Evolutionary conservation across 2,113 vertebrate species (phyloP).

Genomic region (Centrocercus urophasianus): DNA sequence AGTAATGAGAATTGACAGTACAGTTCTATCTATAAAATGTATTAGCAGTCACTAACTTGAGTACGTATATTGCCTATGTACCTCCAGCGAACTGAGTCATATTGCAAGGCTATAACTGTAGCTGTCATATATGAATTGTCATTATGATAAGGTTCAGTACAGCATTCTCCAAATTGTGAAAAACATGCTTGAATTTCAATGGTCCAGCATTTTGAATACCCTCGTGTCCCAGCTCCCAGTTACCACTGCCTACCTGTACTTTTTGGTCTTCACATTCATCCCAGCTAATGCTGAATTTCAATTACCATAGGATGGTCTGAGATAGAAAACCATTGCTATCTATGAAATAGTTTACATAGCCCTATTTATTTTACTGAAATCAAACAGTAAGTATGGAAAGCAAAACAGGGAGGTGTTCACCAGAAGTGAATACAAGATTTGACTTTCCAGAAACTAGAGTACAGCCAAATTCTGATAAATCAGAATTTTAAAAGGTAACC

Average conservation of each 20-base stretch:
- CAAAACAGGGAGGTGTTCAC: background rate
- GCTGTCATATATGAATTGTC: background rate
- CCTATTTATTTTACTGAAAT: background rate
- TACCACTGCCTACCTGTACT: background rate
- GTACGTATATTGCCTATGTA: background rate
- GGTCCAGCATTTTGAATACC: background rate
- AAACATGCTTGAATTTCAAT: background rate
- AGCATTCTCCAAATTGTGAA: background rate
- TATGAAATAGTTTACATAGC: background rate
- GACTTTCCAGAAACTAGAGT: background rate
- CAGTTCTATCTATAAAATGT: background rate
- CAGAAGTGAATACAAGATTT: background rate
- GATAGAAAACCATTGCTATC: background rate
- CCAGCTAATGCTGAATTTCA: background rate
- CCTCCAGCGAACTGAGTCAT: background rate
- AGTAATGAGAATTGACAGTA: conserved; percentile 26
- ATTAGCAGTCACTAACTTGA: background rate
- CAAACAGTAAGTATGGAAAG: background rate
- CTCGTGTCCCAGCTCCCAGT: background rate
- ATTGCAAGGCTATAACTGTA: background rate
- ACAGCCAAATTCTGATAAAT: background rate
- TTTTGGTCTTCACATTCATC: background rate
- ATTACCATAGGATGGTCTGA: background rate
- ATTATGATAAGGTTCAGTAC: background rate
- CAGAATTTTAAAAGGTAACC: background rate